Evolutionary conservation across 2,113 vertebrate species (phyloP).

Genomic region (Oplegnathus fasciatus): DNA sequence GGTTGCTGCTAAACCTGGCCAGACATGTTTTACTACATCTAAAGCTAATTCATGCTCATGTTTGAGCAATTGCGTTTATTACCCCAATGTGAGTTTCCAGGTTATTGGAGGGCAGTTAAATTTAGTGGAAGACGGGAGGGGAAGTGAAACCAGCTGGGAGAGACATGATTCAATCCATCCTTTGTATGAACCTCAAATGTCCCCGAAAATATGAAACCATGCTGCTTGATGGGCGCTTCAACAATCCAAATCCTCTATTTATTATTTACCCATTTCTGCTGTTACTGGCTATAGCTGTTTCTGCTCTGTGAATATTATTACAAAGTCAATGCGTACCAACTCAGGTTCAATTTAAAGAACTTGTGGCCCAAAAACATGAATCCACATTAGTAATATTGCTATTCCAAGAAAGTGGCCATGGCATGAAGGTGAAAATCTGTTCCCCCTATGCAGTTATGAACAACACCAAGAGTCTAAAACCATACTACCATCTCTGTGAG

Average conservation of each 20-base stretch:
- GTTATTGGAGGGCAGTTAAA: conserved; percentile 40
- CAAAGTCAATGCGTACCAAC: neutral
- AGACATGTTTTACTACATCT: conserved; percentile 59
- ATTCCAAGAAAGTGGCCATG: neutral
- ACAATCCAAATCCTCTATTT: neutral
- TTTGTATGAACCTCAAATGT: conserved; percentile 8
- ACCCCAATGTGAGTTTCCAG: conserved; percentile 18
- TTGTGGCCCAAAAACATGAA: neutral
- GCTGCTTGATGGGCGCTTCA: neutral
- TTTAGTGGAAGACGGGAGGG: neutral
- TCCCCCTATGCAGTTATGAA: neutral
- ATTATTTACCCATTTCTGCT: neutral
- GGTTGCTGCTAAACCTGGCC: conserved; percentile 46
- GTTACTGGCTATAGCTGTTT: neutral
- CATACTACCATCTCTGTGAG: neutral
- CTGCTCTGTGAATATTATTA: neutral
- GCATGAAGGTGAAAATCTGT: neutral
- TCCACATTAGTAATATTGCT: neutral
- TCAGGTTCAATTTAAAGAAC: no score
- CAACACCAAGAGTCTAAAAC: neutral
- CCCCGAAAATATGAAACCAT: neutral
- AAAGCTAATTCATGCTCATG: conserved; percentile 49
- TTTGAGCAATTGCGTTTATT: conserved; percentile 38
- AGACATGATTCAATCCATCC: conserved; percentile 21
- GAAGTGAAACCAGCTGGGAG: conserved; percentile 29